Percentiles rank a stretch among this genome's conserved stretches.
phyloP scores from a whole-genome alignment of 2,797 vertebrate species.

The Leptatherina wallacei region DNA sequence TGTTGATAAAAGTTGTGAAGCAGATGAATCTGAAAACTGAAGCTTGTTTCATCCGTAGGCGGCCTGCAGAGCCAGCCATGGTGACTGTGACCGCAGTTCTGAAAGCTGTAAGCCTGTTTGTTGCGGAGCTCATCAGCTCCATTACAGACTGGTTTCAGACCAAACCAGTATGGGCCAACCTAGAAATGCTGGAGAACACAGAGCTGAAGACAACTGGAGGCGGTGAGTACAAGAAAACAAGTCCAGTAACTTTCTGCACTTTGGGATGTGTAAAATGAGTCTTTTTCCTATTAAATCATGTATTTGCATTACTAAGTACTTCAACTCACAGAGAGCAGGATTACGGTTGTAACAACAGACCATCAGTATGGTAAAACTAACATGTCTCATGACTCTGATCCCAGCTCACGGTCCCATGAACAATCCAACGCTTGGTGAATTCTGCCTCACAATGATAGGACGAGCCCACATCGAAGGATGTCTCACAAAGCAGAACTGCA shows the following conservation, averaged over 20 bases:
- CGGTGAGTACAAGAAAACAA: conserved; percentile 31
- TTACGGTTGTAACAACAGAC: background rate
- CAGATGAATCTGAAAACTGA: background rate
- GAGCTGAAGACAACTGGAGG: conserved; percentile 74
- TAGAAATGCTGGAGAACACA: conserved; percentile 65
- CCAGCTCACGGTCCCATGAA: no score
- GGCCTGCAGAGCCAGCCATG: conserved; percentile 39
- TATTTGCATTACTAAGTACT: no score
- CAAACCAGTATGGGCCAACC: conserved; percentile 64
- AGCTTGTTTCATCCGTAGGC: conserved; percentile 21
- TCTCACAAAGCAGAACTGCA: no score
- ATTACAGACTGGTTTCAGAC: conserved; percentile 74
- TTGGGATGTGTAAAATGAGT: no score
- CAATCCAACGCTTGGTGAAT: background rate
- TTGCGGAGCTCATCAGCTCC: conserved; percentile 66
- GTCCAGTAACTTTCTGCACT: background rate
- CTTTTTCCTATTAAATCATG: no score
- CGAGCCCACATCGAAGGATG: background rate
- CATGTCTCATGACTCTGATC: background rate
- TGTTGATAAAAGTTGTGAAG: background rate
- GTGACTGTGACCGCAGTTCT: conserved; percentile 48
- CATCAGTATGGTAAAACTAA: background rate
- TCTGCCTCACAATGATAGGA: background rate
- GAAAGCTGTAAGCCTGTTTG: conserved; percentile 58
- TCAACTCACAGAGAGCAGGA: background rate